These are phyloP conservation scores for Tetanocera ferruginea DNA, from an alignment of 2,888 invertebrate species.

Conservation along the genomic window DNA sequence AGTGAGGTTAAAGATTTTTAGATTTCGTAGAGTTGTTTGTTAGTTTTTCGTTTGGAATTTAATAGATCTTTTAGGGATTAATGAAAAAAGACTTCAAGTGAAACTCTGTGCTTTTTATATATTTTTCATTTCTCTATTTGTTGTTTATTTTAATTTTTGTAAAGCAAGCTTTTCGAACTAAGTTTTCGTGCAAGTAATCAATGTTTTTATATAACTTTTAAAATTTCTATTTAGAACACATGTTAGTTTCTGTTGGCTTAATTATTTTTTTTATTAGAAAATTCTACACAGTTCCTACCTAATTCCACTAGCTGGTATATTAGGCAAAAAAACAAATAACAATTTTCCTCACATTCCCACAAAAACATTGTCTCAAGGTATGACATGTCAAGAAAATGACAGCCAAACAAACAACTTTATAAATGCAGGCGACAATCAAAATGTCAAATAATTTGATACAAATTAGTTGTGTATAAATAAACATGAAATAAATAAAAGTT, in stretches of 20 bases:
- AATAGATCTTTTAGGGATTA: not conserved
- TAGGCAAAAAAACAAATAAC: too few relatives aligned
- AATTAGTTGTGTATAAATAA: conserved; percentile 43
- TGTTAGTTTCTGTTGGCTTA: too few relatives aligned
- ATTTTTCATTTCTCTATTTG: too few relatives aligned
- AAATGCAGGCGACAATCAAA: conserved; percentile 45
- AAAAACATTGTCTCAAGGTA: not conserved
- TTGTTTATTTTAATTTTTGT: not conserved
- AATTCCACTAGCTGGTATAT: too few relatives aligned
- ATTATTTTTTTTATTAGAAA: too few relatives aligned
- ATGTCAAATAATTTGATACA: conserved; percentile 48
- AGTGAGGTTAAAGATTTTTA: not conserved
- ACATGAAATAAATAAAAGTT: not conserved
- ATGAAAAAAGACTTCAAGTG: not conserved
- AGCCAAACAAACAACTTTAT: conserved; percentile 38
- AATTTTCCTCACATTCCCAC: too few relatives aligned
- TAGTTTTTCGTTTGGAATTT: not conserved
- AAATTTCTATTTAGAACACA: too few relatives aligned
- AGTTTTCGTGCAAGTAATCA: not conserved
- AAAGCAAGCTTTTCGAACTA: not conserved
- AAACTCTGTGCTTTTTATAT: not conserved
- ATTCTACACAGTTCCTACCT: too few relatives aligned
- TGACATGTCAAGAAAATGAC: conserved; percentile 18
- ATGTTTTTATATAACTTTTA: too few relatives aligned
- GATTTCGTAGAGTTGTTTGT: not conserved